Conservation (phyloP, 2,797 vertebrate species). For the Xiphorhynchus erythropygius region DNA sequence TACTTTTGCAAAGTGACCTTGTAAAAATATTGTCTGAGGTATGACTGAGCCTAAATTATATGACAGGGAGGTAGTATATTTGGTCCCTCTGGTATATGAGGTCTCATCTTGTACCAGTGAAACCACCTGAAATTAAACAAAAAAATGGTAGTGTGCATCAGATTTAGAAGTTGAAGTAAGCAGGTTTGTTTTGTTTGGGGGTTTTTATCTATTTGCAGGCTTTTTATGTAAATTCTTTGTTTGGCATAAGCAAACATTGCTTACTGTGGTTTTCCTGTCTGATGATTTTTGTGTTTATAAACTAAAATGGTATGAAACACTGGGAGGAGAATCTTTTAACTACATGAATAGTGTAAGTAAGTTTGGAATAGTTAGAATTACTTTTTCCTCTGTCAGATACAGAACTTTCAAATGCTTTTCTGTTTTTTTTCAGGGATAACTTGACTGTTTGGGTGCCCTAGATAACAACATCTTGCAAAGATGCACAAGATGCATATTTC, state of each 20-base stretch:
- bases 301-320: not conserved
- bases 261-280: constrained; percentile 36
- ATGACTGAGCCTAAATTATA: constrained; percentile 79
- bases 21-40: constrained; percentile 83
- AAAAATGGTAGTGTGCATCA: constrained; percentile 46
- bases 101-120: constrained; percentile 69
- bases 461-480: not conserved
- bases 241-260: constrained; percentile 22
- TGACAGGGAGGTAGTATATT: constrained; percentile 75
- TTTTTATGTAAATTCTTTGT: constrained; percentile 23
- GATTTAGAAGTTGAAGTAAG: constrained; percentile 59
- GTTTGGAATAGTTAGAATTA: not conserved
- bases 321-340: constrained; percentile 14
- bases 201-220: not conserved
- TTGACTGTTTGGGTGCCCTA: not conserved
- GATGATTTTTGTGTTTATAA: constrained; percentile 8
- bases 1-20: constrained; percentile 79
- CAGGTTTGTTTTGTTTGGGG: not conserved
- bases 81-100: constrained; percentile 62
- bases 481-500: not conserved
- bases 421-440: not conserved
- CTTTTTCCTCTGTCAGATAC: not conserved
- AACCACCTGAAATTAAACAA: constrained; percentile 62
- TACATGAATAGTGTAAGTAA: not conserved
- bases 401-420: not conserved